Base-by-base conservation (phyloP, 1,140 invertebrate genomes). In the Neodiprion fabricii region DNA sequence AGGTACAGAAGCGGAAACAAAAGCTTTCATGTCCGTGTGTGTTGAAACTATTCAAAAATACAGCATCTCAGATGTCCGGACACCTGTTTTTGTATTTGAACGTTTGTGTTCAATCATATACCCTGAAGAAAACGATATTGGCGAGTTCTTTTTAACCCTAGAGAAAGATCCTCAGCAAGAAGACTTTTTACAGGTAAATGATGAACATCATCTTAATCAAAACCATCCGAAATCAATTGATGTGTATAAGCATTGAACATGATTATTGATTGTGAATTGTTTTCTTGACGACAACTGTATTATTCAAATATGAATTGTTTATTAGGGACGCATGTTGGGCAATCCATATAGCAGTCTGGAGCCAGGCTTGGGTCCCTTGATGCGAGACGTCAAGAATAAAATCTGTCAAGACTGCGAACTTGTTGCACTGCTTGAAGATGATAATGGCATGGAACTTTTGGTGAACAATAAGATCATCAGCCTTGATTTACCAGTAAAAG, bases 131-230 rank as follows among this genome's bases (percentile, higher is more conserved):
- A 98, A 98, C 82, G 97, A 99, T 85, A 93, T 98, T 14, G 96
- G 95, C 1, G 98, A 99, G 89, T 99, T 99, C 87, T 97, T 97
- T 87, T 91, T 99, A 65, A 97, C 96, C 0, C 89, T 99, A 14
- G 98, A 99, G 82, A 99, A 99, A 85, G 98, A 99, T 91, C 95
- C 97, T 0, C 97, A 99, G 82, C 98, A 99, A 84, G 98, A 99
- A 89, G 98, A 99, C 87, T 99, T 99, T 87, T 91, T 99, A 75
- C 96, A 97, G 88, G 93, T 93, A 78, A 68, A 75, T 75, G 49
- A 9, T 12, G n/a, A 61, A 61, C 53, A 11, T 61, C n/a, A 61
- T 61, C 53, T 4, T 17, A 40, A 40, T 40, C 28, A 40, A 40
- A 5, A 40, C 28, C 28, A 40, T 40, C 2, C 1, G 5, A 40